Conservation (phyloP, 2,797 vertebrate genomes). For the Gadopsis bispinosus region DNA sequence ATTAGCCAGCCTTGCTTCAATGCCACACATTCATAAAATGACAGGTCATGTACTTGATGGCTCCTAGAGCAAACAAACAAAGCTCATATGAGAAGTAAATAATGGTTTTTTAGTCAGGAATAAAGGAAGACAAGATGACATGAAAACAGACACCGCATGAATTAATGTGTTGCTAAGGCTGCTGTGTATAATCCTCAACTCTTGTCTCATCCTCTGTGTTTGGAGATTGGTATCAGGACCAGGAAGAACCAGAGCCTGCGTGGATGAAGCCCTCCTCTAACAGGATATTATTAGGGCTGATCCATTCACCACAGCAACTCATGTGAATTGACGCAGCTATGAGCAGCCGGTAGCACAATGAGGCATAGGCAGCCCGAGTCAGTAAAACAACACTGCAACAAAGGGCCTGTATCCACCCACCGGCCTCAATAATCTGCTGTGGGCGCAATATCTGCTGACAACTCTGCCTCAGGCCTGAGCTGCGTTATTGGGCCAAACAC, state of each 20-base stretch:
- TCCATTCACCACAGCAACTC: slow-evolving; percentile 78
- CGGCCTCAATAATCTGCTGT: slow-evolving; percentile 79
- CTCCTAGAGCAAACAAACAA: slow-evolving; percentile 3
- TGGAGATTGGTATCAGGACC: slow-evolving; percentile 81
- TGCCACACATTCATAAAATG: slow-evolving; percentile 16
- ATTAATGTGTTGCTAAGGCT: slow-evolving; percentile 31
- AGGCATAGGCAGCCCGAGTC: slow-evolving; percentile 64
- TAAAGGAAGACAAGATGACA: slow-evolving; percentile 16
- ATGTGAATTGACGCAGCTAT: slow-evolving; percentile 78
- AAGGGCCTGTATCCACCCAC: slow-evolving; percentile 78
- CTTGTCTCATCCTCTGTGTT: slow-evolving; percentile 64
- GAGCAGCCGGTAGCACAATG: slow-evolving; percentile 74
- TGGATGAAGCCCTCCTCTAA: slow-evolving; percentile 64
- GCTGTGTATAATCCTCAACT: slow-evolving; percentile 59
- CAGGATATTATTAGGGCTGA: slow-evolving; percentile 77
- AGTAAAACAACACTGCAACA: slow-evolving; percentile 82
- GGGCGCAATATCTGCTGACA: slow-evolving; percentile 82
- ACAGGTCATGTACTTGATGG: slow-evolving; percentile 1
- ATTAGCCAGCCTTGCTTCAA: slow-evolving; percentile 39
- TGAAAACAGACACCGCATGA: slow-evolving; percentile 26
- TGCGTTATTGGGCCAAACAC: slow-evolving; percentile 55
- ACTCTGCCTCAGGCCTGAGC: slow-evolving; percentile 56
- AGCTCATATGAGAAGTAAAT: neutral
- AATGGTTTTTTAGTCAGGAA: slow-evolving; percentile 18
- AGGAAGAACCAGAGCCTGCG: slow-evolving; percentile 53